These are phyloP conservation scores for Holothuria scabra DNA, from an alignment of 53 echinoderm and acorn worm genomes.

Conservation along the genomic window DNA sequence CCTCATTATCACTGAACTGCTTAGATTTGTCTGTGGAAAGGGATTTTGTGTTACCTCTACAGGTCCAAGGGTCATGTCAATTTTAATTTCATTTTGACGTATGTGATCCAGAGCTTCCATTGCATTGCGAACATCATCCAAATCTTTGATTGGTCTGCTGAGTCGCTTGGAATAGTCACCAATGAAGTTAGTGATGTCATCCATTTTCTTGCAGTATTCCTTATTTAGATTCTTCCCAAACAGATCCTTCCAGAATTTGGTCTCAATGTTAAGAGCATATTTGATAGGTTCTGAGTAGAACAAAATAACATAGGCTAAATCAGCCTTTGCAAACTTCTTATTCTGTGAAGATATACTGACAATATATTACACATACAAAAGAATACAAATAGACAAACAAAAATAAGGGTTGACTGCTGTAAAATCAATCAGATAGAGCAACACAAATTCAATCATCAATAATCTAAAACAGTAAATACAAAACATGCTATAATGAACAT, in stretches of 20 bases:
- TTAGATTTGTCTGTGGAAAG: too few species aligned
- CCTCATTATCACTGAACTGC: too few species aligned
- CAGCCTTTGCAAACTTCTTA: neutral
- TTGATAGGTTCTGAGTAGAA: slow-evolving; percentile 84
- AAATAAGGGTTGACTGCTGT: too few species aligned
- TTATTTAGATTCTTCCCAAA: slow-evolving; percentile 92
- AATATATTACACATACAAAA: neutral
- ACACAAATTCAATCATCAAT: too few species aligned
- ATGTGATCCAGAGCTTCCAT: slow-evolving; percentile 90
- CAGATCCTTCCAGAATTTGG: slow-evolving; percentile 92
- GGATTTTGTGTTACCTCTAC: slow-evolving; percentile 63
- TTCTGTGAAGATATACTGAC: neutral
- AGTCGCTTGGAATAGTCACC: slow-evolving; percentile 90
- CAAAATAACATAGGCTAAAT: neutral
- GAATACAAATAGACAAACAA: too few species aligned
- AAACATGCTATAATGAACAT: too few species aligned
- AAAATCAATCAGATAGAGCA: too few species aligned
- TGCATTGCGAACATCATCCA: slow-evolving; percentile 95
- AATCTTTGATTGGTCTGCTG: slow-evolving; percentile 83
- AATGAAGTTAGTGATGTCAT: slow-evolving; percentile 88
- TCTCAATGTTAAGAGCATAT: slow-evolving; percentile 85
- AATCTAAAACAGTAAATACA: too few species aligned
- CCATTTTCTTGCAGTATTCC: slow-evolving; percentile 96
- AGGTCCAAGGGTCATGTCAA: slow-evolving; percentile 99
- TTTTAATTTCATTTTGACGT: slow-evolving; percentile 90